Conservation (phyloP, 2,113 vertebrate species). For the Gallinago undulata region DNA sequence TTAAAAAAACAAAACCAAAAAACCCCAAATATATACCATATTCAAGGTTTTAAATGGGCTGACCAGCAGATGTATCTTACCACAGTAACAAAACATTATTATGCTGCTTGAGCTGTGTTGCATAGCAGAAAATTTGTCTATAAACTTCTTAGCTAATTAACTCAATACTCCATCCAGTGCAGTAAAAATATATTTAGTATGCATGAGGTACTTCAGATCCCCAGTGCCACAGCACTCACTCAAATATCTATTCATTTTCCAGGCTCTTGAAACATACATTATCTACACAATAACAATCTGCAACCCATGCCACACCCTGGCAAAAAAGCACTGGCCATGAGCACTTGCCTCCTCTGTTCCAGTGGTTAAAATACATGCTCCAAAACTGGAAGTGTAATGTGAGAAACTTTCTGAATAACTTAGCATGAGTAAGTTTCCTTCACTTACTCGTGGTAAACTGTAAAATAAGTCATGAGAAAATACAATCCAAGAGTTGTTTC, state of each 20-base stretch:
- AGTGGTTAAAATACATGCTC: neutral
- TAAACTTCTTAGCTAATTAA: neutral
- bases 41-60: neutral
- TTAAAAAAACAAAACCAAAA: neutral
- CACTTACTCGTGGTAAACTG: neutral
- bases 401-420: neutral
- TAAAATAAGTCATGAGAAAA: neutral
- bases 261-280: neutral
- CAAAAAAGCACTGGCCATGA: neutral
- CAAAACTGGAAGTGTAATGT: neutral
- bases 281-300: neutral
- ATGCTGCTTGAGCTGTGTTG: neutral
- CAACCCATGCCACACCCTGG: neutral
- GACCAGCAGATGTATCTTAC: neutral
- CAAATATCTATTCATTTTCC: neutral
- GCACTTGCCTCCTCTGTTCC: neutral
- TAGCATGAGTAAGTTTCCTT: no score
- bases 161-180: neutral
- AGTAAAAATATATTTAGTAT: neutral
- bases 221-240: neutral
- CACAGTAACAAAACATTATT: neutral
- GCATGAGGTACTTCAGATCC: neutral
- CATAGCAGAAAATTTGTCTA: neutral
- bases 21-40: neutral
- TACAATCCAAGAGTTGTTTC: neutral